Evolutionary conservation across 1,140 invertebrate species (phyloP).

Genomic region (Armadillidium nasatum): DNA sequence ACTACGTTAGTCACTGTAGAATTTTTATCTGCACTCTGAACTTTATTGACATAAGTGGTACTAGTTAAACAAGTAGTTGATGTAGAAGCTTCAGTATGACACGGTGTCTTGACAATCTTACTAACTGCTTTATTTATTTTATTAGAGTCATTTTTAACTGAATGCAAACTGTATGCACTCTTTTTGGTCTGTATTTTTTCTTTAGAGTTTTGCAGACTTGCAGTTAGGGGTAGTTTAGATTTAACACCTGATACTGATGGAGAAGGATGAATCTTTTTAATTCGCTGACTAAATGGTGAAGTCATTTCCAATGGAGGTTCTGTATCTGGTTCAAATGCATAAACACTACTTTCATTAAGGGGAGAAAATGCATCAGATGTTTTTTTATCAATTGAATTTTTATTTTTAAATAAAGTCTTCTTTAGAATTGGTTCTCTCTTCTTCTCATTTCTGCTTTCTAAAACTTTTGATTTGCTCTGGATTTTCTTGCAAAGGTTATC

Average conservation of each 20-base stretch:
- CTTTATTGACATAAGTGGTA: too few relatives aligned
- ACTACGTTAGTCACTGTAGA: too few relatives aligned
- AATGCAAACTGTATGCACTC: too few relatives aligned
- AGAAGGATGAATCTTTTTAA: slow-evolving; percentile 39
- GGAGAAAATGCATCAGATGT: slow-evolving; percentile 60
- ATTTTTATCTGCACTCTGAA: too few relatives aligned
- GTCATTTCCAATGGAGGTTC: slow-evolving; percentile 51
- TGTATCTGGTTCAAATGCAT: slow-evolving; percentile 63
- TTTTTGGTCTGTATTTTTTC: too few relatives aligned
- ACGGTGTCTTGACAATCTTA: too few relatives aligned
- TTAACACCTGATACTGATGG: neutral
- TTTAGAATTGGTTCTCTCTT: slow-evolving; percentile 55
- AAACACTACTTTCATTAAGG: slow-evolving; percentile 65
- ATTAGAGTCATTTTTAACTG: too few relatives aligned
- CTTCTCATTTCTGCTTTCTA: slow-evolving; percentile 30
- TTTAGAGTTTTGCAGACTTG: too few relatives aligned
- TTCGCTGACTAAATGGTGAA: slow-evolving; percentile 40
- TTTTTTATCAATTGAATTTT: slow-evolving; percentile 54
- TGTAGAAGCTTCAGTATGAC: too few relatives aligned
- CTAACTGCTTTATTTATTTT: too few relatives aligned
- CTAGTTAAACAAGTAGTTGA: too few relatives aligned
- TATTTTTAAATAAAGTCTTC: slow-evolving; percentile 53
- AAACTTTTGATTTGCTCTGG: neutral
- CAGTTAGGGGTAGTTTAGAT: too few relatives aligned
- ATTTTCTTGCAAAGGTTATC: neutral